A percentile compares a stretch with the other conserved stretches of the same genome.
Evolutionary conservation across 2,797 vertebrate genomes (phyloP).

Genomic region (Pseudomugil tenellus): DNA sequence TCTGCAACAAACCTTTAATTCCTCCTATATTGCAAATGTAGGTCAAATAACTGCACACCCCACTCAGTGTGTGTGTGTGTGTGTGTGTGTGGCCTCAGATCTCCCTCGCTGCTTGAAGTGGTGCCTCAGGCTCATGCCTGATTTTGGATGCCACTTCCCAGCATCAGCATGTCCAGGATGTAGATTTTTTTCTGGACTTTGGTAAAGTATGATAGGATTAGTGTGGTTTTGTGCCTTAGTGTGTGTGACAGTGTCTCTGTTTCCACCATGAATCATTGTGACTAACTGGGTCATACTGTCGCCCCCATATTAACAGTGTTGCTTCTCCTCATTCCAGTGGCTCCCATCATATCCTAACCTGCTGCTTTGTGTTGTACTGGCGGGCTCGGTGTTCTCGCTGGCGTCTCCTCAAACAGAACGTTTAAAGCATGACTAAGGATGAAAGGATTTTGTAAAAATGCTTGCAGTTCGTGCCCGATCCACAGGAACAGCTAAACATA

Average conservation of each 20-base stretch:
- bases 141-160: neutral
- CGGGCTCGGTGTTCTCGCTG: conserved; percentile 22
- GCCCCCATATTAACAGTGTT: conserved; percentile 40
- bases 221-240: conserved; percentile 16
- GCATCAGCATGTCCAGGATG: conserved; percentile 25
- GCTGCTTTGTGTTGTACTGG: conserved; percentile 40
- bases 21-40: conserved; percentile 55
- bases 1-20: conserved; percentile 40
- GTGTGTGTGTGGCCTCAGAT: conserved; percentile 48
- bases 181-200: conserved; percentile 23
- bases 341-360: conserved; percentile 39
- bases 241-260: no score
- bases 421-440: conserved; percentile 54
- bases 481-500: conserved; percentile 14
- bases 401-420: conserved; percentile 51
- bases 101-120: conserved; percentile 21
- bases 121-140: conserved; percentile 24
- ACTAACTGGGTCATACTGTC: conserved; percentile 74
- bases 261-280: conserved; percentile 67
- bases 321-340: conserved; percentile 42
- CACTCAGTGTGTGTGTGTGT: neutral
- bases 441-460: conserved; percentile 38
- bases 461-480: conserved; percentile 37
- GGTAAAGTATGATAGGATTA: conserved; percentile 11
- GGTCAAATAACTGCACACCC: conserved; percentile 45